phyloP scores from a whole-genome alignment of 2,888 invertebrate species.

The Bombylius major region DNA sequence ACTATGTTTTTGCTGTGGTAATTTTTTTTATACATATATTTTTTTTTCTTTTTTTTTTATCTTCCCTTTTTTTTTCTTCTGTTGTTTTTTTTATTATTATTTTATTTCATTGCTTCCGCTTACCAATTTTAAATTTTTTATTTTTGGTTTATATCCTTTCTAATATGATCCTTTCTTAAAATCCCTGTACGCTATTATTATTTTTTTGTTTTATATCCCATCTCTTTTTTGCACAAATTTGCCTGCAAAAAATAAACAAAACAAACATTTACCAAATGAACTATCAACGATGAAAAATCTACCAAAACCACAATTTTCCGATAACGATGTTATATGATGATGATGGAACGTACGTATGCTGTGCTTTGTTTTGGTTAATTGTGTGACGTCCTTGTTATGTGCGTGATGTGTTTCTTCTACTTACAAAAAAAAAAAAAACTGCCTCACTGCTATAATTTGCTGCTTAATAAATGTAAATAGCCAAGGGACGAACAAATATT shows the following conservation, averaged over 20 bases:
- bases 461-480: conserved; percentile 39
- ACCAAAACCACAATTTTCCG: not conserved
- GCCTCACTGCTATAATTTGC: not conserved
- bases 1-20: no score
- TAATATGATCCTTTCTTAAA: not conserved
- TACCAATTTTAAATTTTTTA: conserved; percentile 8
- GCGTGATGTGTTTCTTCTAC: not conserved
- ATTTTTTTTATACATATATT: not conserved
- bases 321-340: not conserved
- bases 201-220: not conserved
- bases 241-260: not conserved
- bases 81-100: not conserved
- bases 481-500: conserved; percentile 99
- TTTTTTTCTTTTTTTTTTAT: conserved; percentile 3
- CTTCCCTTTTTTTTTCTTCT: not conserved
- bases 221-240: not conserved
- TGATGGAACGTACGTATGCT: not conserved
- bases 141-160: not conserved
- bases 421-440: no score
- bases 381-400: not conserved
- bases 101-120: not conserved
- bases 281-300: not conserved
- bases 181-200: not conserved
- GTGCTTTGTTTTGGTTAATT: not conserved
- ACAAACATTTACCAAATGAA: no score